Evolutionary conservation across 1,140 invertebrate species (phyloP), one percentile per base, ranked within the genome.

Genomic region (Drosophila kanapiae): DNA sequence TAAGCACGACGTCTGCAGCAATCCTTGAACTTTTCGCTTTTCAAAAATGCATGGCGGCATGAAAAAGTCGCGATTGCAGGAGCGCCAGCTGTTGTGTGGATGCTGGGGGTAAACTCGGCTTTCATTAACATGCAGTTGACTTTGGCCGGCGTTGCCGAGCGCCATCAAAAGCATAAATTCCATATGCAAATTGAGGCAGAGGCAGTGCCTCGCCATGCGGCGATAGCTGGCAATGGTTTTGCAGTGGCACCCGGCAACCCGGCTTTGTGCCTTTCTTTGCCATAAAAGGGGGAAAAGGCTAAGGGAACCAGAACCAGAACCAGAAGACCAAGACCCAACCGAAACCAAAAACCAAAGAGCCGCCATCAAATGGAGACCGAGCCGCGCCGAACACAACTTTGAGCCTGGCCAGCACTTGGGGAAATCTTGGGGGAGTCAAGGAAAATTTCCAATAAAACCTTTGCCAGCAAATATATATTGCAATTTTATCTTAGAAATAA

Each of bases 91-190:
- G 43, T 10, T 47, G 27, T 33, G n/a, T 11, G 2, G 23, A 14
- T 31, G 47, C 18, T 33, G n/a, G 10, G 16, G 40, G 64, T 85
- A 71, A 76, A 79, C 69, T 82, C 75, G 80, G 80, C 85, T 88
- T 90, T 90, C 85, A 88, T 88, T 88, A 88, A 88, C 84, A 88
- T 87, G 72, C 83, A 80, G 75, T 78, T 77, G 75, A 78, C 75
- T 78, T 78, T 78, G 64, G 57, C 35, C 49, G 48, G 35, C 67
- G 67, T 74, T 51, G 59, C 64, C 62, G n/a, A 58, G 43, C 48
- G 48, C 76, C 84, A 87, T 86, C 84, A 87, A 88, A 88, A 88
- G 83, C 84, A 87, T 87, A 87, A 87, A 87, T 87, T 87, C 71
- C 80, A 87, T 87, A 87, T 87, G 83, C 84, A 87, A 87, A 87